These are phyloP conservation scores for Brachyrhaphis roseni DNA, from an alignment of 2,797 vertebrate genomes.

Conservation along the genomic window DNA sequence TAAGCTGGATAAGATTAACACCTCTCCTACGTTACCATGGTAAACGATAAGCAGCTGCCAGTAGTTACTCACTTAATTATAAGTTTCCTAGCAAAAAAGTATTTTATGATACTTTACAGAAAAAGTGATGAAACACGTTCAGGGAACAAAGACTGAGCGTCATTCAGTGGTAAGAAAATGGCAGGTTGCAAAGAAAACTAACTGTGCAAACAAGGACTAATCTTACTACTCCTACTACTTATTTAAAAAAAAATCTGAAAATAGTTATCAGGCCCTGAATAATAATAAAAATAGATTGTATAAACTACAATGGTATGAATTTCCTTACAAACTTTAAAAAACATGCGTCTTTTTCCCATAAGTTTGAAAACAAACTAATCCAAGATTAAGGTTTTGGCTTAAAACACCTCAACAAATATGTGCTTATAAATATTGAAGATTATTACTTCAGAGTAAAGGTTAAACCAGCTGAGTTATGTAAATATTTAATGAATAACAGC, in stretches of 20 bases:
- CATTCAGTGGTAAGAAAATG: background rate
- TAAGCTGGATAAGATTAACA: background rate
- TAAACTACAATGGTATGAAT: background rate
- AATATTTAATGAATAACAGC: constrained; percentile 39
- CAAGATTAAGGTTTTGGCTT: constrained; percentile 22
- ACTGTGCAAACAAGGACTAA: background rate
- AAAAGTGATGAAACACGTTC: background rate
- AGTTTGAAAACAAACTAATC: constrained; percentile 1
- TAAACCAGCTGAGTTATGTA: constrained; percentile 6
- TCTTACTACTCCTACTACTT: background rate
- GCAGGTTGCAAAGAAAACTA: background rate
- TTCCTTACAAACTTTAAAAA: background rate
- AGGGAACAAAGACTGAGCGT: background rate
- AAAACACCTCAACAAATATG: constrained; percentile 7
- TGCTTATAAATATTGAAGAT: constrained; percentile 18
- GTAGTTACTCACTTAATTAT: background rate
- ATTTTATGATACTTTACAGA: background rate
- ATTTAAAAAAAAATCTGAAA: background rate
- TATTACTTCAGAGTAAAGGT: constrained; percentile 28
- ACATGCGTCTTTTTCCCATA: background rate
- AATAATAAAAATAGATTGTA: background rate
- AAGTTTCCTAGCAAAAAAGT: background rate
- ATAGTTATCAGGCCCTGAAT: background rate
- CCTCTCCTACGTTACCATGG: background rate
- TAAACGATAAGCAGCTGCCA: background rate